Conservation (phyloP, 2,797 vertebrate genomes). For the Knipowitschia caucasica region DNA sequence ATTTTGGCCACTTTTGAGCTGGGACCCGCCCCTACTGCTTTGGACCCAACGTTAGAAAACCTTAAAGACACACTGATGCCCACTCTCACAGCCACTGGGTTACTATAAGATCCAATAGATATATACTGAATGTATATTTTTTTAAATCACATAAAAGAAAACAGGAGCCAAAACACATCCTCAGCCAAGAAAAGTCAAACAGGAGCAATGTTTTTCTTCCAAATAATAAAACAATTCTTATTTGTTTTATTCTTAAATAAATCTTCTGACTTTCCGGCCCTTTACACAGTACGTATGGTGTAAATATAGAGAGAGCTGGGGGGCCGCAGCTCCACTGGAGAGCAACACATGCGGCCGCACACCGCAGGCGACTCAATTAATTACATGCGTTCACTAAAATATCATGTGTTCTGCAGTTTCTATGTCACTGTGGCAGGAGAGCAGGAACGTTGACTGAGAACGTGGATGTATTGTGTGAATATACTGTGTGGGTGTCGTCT, state of each 20-base stretch:
- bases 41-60: too few relatives aligned
- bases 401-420: conserved; percentile 31
- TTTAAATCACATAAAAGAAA: too few relatives aligned
- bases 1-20: too few relatives aligned
- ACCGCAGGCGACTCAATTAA: conserved; percentile 33
- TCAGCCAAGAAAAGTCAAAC: too few relatives aligned
- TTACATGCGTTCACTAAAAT: conserved; percentile 33
- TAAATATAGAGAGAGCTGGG: conserved; percentile 28
- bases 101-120: too few relatives aligned
- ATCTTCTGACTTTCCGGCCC: not conserved
- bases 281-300: conserved; percentile 9
- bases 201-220: conserved; percentile 17
- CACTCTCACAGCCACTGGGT: too few relatives aligned
- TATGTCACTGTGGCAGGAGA: conserved; percentile 28
- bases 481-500: too few relatives aligned
- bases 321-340: conserved; percentile 18
- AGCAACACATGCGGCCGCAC: conserved; percentile 24
- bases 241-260: not conserved
- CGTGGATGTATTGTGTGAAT: not conserved
- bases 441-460: conserved; percentile 31
- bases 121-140: too few relatives aligned
- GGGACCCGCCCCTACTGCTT: too few relatives aligned
- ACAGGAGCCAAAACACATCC: too few relatives aligned
- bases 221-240: conserved; percentile 3
- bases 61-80: too few relatives aligned